Evolutionary conservation across 53 echinoderm and acorn worm species (phyloP), one percentile per base, ranked within the genome.

Genomic region (Paracentrotus lividus): DNA sequence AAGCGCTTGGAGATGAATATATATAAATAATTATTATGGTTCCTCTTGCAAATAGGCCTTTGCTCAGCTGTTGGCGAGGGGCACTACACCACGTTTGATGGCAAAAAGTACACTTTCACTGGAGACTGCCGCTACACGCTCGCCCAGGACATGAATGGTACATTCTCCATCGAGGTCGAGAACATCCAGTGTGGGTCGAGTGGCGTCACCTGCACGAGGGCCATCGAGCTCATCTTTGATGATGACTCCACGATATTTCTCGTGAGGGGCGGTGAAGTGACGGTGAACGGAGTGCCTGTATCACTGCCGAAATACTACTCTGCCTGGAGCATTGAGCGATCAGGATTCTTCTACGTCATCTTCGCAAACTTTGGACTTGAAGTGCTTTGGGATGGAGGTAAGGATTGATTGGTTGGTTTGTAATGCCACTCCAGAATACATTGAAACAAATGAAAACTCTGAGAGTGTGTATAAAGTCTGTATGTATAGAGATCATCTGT

Each of bases 301-400:
- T 64, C 92, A 20, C 85, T 98, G 49, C 98, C 98, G 4, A 98
- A 96, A 81, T 95, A 95, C 85, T 98, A 98, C 77, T 93, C 93
- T 18, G 92, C 94, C 1, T 94, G 97, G 93, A 93, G 94, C 38
- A 95, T 98, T 34, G 96, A 98, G 86, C 57, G 85, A 49, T 93
- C 96, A 27, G 98, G 98, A 10, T 93, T 98, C 94, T 98, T 95
- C 64, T 95, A 92, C 33, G 94, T 96, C 45, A 94, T 98, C 53
- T 93, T 95, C 29, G 95, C 95, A 18, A 93, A 95, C 58, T 77
- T 96, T 76, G 98, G 98, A 69, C 54, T 98, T 38, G 91, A 94
- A 47, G 94, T 98, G 8, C 85, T 96, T 65, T 98, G 98, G 98
- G 98, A 98, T 93, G 96, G 95, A 95, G 98, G 98, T 98, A 69